Conservation (phyloP, 2,113 vertebrate genomes). For the Ictidomys tridecemlineatus region DNA sequence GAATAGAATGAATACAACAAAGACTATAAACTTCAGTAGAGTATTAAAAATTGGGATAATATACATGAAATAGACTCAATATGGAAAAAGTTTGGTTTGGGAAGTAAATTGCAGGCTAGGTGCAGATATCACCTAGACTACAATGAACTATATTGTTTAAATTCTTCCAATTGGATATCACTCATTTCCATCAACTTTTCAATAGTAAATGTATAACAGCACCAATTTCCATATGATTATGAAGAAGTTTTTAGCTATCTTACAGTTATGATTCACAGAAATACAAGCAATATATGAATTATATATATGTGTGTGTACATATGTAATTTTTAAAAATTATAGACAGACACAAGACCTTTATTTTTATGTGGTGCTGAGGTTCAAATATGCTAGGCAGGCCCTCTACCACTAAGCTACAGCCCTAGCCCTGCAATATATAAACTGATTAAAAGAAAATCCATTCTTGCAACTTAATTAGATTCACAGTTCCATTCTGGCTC, state of each 20-base stretch:
- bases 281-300: background rate
- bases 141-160: background rate
- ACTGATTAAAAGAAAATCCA: background rate
- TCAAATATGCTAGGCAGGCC: no score
- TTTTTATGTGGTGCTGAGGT: no score
- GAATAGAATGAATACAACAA: background rate
- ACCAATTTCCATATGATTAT: background rate
- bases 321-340: no score
- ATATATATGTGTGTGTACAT: no score
- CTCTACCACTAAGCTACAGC: no score
- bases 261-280: background rate
- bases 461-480: background rate
- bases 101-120: background rate
- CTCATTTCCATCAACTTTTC: conserved; percentile 20
- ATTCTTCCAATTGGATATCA: background rate
- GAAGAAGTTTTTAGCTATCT: background rate
- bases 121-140: background rate
- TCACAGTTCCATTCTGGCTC: background rate
- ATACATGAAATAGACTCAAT: background rate
- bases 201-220: background rate
- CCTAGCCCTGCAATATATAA: no score
- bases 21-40: background rate
- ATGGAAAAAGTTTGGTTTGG: background rate
- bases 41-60: background rate
- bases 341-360: no score